Conservation (phyloP, 2,888 invertebrate genomes). For the Fragum whitleyi region DNA sequence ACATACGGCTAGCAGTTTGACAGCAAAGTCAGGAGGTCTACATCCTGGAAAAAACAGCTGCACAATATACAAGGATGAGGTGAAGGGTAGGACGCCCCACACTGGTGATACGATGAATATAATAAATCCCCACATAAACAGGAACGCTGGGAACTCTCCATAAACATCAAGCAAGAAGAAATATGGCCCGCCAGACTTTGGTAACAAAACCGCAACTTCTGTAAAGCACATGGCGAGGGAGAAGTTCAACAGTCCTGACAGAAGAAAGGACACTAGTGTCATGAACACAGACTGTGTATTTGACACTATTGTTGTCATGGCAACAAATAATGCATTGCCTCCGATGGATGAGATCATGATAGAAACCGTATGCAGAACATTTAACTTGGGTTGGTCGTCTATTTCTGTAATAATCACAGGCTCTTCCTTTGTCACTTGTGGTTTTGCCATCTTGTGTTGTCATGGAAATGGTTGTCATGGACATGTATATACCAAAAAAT, state of each 20-base stretch:
- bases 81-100: conserved; percentile 68
- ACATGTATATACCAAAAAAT: background rate
- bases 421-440: background rate
- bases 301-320: conserved; percentile 65
- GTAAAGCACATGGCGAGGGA: conserved; percentile 67
- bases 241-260: conserved; percentile 69
- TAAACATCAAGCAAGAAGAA: conserved; percentile 68
- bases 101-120: conserved; percentile 66
- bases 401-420: conserved; percentile 1
- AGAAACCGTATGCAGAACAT: conserved; percentile 48
- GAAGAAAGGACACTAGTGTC: conserved; percentile 63
- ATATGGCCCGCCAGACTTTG: conserved; percentile 73
- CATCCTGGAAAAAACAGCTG: conserved; percentile 67
- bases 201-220: conserved; percentile 68
- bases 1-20: conserved; percentile 67
- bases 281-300: conserved; percentile 70
- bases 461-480: background rate
- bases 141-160: conserved; percentile 69
- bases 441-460: background rate
- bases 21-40: conserved; percentile 59
- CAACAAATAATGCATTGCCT: conserved; percentile 70
- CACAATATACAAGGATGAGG: conserved; percentile 67
- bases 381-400: conserved; percentile 33
- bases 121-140: conserved; percentile 74
- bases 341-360: conserved; percentile 69